phyloP scores from a whole-genome alignment of 2,113 vertebrate genomes.

The Halichoeres trimaculatus region DNA sequence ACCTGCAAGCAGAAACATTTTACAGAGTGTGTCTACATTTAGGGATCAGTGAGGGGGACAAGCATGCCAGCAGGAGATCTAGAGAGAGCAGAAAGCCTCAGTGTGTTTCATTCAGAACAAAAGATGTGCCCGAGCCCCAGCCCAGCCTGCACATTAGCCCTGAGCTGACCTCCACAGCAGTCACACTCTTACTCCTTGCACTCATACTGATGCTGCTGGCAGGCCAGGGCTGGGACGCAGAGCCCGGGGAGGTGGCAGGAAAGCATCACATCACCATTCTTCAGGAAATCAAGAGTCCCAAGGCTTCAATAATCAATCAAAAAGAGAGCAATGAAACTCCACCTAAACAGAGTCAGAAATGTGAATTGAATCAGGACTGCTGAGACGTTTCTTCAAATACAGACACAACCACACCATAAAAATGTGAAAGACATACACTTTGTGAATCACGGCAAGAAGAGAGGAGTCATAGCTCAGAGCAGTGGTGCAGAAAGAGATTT shows the following conservation, averaged over 20 bases:
- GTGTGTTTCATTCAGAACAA: constrained; percentile 70
- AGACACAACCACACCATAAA: constrained; percentile 16
- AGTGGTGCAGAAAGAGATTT: constrained; percentile 75
- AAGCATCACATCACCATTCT: constrained; percentile 57
- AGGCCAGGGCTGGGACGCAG: constrained; percentile 60
- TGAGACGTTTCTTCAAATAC: constrained; percentile 49
- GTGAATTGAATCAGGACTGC: constrained; percentile 48
- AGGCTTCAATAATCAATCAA: constrained; percentile 46
- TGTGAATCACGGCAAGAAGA: constrained; percentile 49
- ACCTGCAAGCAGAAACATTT: constrained; percentile 88
- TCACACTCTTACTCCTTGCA: constrained; percentile 82
- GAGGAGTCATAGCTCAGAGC: constrained; percentile 42
- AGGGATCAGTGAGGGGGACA: constrained; percentile 79
- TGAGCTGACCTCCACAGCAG: constrained; percentile 73
- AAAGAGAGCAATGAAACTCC: constrained; percentile 37
- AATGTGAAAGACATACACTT: constrained; percentile 37
- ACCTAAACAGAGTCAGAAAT: constrained; percentile 53
- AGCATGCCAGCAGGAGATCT: constrained; percentile 82
- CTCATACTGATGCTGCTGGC: constrained; percentile 84
- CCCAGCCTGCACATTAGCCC: constrained; percentile 51
- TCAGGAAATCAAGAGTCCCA: constrained; percentile 67
- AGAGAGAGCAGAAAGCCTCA: constrained; percentile 81
- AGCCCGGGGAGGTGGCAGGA: constrained; percentile 42
- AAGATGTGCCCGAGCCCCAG: constrained; percentile 46
- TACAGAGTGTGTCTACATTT: constrained; percentile 92